Percentiles rank a stretch among this genome's conserved stretches.
These are phyloP conservation scores for Bufo gargarizans DNA, from an alignment of 2,113 vertebrate species.

Conservation along the genomic window DNA sequence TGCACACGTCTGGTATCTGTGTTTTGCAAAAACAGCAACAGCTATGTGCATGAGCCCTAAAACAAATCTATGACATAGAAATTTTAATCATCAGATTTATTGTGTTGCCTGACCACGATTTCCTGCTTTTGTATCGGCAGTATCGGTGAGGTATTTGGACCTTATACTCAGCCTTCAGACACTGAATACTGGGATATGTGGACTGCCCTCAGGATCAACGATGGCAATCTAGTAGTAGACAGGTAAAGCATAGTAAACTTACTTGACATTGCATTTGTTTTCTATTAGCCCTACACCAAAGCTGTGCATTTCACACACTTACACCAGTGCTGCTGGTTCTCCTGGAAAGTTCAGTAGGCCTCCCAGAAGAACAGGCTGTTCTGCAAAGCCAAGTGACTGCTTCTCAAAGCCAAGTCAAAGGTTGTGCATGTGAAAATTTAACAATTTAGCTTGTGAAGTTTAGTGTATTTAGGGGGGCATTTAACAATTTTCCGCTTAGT, in stretches of 20 bases:
- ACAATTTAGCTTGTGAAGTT: not conserved
- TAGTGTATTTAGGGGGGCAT: not conserved
- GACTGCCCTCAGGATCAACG: conserved; percentile 85
- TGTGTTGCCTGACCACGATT: not conserved
- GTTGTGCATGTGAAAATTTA: too few relatives aligned
- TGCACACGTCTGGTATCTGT: too few relatives aligned
- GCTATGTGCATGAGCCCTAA: too few relatives aligned
- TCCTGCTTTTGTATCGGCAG: conserved; percentile 64
- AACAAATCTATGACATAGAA: too few relatives aligned
- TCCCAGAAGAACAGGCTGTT: not conserved
- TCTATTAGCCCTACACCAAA: not conserved
- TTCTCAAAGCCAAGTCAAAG: too few relatives aligned
- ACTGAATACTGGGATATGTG: conserved; percentile 96
- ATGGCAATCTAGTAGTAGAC: conserved; percentile 90
- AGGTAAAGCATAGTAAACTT: conserved; percentile 71
- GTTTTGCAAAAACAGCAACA: too few relatives aligned
- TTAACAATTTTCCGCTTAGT: not conserved
- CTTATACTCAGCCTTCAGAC: conserved; percentile 88
- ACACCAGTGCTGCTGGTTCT: too few relatives aligned
- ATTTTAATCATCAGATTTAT: too few relatives aligned
- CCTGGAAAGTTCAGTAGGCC: not conserved
- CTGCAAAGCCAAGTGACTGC: too few relatives aligned
- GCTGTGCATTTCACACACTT: not conserved
- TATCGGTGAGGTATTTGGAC: conserved; percentile 87
- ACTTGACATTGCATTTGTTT: not conserved